A percentile compares a stretch with the other conserved stretches of the same genome.
Conservation (phyloP, 2,113 vertebrate genomes). For the Aptenodytes patagonicus region DNA sequence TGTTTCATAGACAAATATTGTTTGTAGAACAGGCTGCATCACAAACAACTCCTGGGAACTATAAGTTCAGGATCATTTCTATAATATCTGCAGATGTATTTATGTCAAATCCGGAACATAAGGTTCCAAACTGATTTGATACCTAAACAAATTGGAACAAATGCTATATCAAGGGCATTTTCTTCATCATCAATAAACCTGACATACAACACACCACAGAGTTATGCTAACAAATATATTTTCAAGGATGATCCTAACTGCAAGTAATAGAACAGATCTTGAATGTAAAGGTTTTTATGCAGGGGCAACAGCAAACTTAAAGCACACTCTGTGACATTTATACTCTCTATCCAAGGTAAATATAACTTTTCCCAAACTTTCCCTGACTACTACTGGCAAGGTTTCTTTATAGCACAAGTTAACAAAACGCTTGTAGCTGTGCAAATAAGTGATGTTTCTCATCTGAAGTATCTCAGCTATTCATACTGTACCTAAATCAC, state of each 20-base stretch:
- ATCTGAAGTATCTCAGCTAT: not conserved
- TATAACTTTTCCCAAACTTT: not conserved
- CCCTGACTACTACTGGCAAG: not conserved
- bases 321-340: not conserved
- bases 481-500: not conserved
- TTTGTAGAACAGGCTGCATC: not conserved
- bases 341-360: not conserved
- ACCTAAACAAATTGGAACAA: conserved; percentile 1
- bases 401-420: conserved; percentile 12
- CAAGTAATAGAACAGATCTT: not conserved
- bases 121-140: conserved; percentile 7
- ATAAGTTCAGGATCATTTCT: not conserved
- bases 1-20: not conserved
- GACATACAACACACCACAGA: not conserved
- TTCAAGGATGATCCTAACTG: not conserved
- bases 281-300: not conserved
- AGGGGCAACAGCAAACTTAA: not conserved
- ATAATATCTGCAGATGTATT: not conserved
- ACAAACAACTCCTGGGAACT: conserved; percentile 1
- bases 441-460: not conserved
- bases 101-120: not conserved
- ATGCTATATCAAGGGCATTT: not conserved
- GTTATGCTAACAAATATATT: not conserved
- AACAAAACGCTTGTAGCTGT: not conserved
- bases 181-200: not conserved